Percentiles rank a stretch among this genome's conserved stretches.
Evolutionary conservation across 1,140 invertebrate genomes (phyloP).

Genomic region (Lineus longissimus): DNA sequence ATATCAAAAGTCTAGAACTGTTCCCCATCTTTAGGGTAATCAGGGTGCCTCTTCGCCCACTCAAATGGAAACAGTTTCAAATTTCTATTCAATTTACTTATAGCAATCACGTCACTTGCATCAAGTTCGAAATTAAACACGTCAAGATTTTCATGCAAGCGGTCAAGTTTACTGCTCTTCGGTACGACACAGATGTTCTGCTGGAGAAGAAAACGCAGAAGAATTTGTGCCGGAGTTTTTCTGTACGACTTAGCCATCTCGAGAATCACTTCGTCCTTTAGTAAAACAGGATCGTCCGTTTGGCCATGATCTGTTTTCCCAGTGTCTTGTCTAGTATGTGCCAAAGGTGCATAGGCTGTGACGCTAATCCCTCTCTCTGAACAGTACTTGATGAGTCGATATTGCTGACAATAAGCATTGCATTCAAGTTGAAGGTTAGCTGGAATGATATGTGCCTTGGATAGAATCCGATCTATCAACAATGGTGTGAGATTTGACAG

Average conservation of each 20-base stretch:
- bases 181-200: conserved; percentile 73
- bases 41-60: conserved; percentile 29
- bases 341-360: conserved; percentile 76
- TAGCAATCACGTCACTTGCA: conserved; percentile 23
- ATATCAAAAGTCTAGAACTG: too few relatives aligned
- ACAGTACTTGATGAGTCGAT: conserved; percentile 70
- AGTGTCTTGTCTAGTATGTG: conserved; percentile 56
- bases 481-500: conserved; percentile 83
- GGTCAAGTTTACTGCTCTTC: conserved; percentile 71
- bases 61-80: conserved; percentile 32
- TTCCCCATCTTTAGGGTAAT: conserved; percentile 26
- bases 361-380: conserved; percentile 63
- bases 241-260: conserved; percentile 66
- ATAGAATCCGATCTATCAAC: conserved; percentile 71
- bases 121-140: conserved; percentile 42
- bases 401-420: conserved; percentile 80
- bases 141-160: conserved; percentile 64
- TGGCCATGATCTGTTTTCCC: not conserved
- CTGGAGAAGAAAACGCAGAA: conserved; percentile 73
- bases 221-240: conserved; percentile 73
- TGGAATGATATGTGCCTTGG: conserved; percentile 67
- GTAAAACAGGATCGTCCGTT: conserved; percentile 18
- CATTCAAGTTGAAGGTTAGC: conserved; percentile 77
- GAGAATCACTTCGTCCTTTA: conserved; percentile 66
- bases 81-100: conserved; percentile 28